Base-by-base conservation (phyloP, 1,140 invertebrate species). In the Euwallacea fornicatus region DNA sequence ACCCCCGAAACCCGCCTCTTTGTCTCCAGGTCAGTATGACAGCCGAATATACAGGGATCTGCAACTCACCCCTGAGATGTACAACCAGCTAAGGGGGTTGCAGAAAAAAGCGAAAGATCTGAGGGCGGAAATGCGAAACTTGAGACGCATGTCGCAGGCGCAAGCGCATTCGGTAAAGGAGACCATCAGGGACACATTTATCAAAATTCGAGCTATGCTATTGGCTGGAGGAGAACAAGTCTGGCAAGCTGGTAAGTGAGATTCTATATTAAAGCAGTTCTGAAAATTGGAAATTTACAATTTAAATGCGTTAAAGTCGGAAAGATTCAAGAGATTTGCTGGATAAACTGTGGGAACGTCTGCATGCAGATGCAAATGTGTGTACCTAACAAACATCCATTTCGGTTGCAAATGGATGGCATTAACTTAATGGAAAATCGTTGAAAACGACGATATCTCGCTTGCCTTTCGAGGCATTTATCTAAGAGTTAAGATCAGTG, bases 51-150 rank as follows among this genome's bases (percentile, higher is more conserved):
- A 83, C 79, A 83, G 81, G 70, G 88, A 90, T 76, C 77, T 90
- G 79, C 87, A 88, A 42, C 84, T 95, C 2, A 91, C 91, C 6
- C 90, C 91, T 3, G 93, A 95, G 81, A 92, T 94, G 85, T 94
- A 93, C 81, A 92, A 91, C 80, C 93, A 96, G 73, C 81, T 97
- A 53, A 84, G 92, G 59, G 87, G 89, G 43, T 82, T 97, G 61
- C 93, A 96, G 77, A 95, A 95, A 79, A 93, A 94, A 80, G 92
- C 94, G 7, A 94, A 93, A 78, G 94, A 97, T 81, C 84, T 98
- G 13, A 86, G 92, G 66, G 88, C 91, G 71, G 96, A 98, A 84
- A 90, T 98, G n/a, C 81, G 91, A 68, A 93, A 94, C 77, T 83
- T 98, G 21, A 85, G 95, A 3, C 86, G 95, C 11, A 90, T 96